Conservation (phyloP, 2,113 vertebrate species). For the Sebastes schlegelii region DNA sequence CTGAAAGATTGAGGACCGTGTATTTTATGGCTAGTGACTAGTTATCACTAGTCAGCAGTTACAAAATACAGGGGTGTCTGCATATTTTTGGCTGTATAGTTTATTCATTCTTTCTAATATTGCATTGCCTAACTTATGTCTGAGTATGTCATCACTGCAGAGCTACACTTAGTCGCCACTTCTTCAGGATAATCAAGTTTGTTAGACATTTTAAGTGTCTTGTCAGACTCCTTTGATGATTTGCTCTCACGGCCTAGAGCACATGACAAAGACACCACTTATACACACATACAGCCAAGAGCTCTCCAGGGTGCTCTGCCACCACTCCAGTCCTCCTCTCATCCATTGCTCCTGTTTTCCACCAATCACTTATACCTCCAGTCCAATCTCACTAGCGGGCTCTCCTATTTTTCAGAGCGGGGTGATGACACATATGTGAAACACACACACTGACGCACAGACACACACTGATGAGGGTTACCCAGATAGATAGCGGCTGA, state of each 20-base stretch:
- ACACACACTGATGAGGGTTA: constrained; percentile 38
- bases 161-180: constrained; percentile 14
- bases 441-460: not conserved
- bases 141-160: not conserved
- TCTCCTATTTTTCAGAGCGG: constrained; percentile 35
- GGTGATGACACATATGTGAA: constrained; percentile 43
- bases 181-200: constrained; percentile 49
- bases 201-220: constrained; percentile 32
- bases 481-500: constrained; percentile 49
- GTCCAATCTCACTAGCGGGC: constrained; percentile 46
- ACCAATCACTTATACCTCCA: constrained; percentile 59
- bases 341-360: constrained; percentile 43
- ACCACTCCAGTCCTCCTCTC: constrained; percentile 46
- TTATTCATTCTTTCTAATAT: too few relatives aligned
- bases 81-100: not conserved
- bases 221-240: constrained; percentile 34
- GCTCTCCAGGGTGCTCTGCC: constrained; percentile 33
- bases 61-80: too few relatives aligned
- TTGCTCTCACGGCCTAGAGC: constrained; percentile 15
- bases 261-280: constrained; percentile 7
- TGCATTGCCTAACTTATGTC: not conserved
- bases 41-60: too few relatives aligned
- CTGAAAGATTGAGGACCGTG: too few relatives aligned
- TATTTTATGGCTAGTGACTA: too few relatives aligned
- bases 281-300: constrained; percentile 12